Conservation (phyloP, 2,888 invertebrate genomes). For the Phaedon cochleariae region DNA sequence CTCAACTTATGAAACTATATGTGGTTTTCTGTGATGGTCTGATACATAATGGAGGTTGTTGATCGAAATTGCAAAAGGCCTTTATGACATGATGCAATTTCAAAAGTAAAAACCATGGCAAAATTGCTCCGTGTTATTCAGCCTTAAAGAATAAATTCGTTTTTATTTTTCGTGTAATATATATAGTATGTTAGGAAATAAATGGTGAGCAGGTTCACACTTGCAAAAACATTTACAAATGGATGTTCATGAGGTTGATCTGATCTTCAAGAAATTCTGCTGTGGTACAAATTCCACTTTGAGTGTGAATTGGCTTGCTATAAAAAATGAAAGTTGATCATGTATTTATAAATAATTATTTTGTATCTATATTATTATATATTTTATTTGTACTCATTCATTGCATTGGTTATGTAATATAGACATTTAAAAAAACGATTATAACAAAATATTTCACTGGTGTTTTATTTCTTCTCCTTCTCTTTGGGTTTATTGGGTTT, state of each 20-base stretch:
- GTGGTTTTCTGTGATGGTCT: too few relatives aligned
- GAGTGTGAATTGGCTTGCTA: constrained; percentile 28
- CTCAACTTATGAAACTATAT: too few relatives aligned
- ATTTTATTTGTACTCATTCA: constrained; percentile 47
- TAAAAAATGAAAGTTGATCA: constrained; percentile 28
- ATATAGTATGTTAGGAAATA: background rate
- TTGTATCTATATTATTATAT: constrained; percentile 46
- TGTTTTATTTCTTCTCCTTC: too few relatives aligned
- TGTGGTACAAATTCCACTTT: constrained; percentile 5
- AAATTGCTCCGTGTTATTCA: background rate
- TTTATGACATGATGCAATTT: too few relatives aligned
- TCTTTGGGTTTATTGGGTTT: too few relatives aligned
- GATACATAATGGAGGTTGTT: too few relatives aligned
- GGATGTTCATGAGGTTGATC: background rate
- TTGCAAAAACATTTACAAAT: background rate
- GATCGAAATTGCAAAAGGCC: too few relatives aligned
- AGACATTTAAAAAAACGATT: constrained; percentile 8
- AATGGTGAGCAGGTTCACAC: background rate
- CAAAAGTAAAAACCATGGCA: too few relatives aligned
- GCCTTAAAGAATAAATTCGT: background rate
- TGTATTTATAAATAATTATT: constrained; percentile 36
- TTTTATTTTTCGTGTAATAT: background rate
- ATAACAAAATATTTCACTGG: background rate
- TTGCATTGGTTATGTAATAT: constrained; percentile 45
- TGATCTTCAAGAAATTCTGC: background rate